These are phyloP conservation scores for Sclerodermus sp. DNA, from an alignment of 2,888 invertebrate genomes.

Conservation along the genomic window DNA sequence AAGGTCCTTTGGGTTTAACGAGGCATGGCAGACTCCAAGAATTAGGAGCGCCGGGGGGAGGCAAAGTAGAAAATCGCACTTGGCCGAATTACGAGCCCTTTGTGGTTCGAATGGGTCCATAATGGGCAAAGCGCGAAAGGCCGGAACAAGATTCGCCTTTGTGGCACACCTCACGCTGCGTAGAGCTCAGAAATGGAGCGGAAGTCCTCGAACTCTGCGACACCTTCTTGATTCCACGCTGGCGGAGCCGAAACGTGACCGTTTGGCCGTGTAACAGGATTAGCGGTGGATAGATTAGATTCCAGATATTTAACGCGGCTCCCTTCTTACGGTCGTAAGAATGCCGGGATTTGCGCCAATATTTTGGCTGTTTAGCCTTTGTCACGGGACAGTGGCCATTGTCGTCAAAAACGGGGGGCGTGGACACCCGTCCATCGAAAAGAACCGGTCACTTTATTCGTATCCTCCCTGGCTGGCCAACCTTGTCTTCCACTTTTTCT, in stretches of 20 bases:
- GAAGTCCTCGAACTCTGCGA: conserved; percentile 22
- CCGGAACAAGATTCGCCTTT: conserved; percentile 31
- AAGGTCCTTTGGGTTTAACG: conserved; percentile 35
- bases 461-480: too few relatives aligned
- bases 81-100: conserved; percentile 11
- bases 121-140: conserved; percentile 4
- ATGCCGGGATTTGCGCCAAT: conserved; percentile 48
- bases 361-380: conserved; percentile 55
- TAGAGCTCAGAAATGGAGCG: conserved; percentile 16
- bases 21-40: conserved; percentile 32
- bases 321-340: conserved; percentile 5
- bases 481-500: background rate
- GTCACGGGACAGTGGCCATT: conserved; percentile 28
- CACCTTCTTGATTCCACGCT: conserved; percentile 30
- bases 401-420: conserved; percentile 25
- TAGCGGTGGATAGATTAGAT: conserved; percentile 44
- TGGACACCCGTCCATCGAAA: conserved; percentile 7
- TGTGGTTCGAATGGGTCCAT: conserved; percentile 5
- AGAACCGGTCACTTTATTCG: too few relatives aligned
- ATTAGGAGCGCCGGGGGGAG: background rate
- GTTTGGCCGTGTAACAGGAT: conserved; percentile 51
- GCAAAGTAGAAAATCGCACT: conserved; percentile 4
- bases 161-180: conserved; percentile 10
- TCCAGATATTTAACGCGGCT: conserved; percentile 40
- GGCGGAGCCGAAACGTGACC: conserved; percentile 38